phyloP scores from a whole-genome alignment of 2,888 invertebrate species.

The Drosophila greeni region DNA sequence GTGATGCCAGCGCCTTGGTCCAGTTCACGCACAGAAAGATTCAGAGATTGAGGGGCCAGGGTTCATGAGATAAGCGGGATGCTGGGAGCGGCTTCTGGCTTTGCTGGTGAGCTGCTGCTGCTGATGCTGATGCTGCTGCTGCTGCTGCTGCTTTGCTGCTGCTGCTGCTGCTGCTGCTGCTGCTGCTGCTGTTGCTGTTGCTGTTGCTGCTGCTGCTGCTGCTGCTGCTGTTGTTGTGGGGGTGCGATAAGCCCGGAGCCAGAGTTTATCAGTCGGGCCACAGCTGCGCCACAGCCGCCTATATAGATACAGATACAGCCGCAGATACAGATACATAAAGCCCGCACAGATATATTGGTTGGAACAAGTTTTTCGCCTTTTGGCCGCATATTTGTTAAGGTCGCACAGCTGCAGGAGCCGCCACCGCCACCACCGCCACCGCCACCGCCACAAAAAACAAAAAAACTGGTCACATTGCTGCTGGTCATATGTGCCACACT shows the following conservation, averaged over 20 bases:
- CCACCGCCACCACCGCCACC: neutral
- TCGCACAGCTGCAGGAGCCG: constrained; percentile 66
- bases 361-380: constrained; percentile 52
- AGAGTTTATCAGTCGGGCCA: constrained; percentile 61
- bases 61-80: constrained; percentile 70
- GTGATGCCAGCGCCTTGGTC: constrained; percentile 64
- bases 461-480: constrained; percentile 61
- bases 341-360: constrained; percentile 23
- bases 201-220: constrained; percentile 2
- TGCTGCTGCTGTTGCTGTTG: constrained; percentile 47
- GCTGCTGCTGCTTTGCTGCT: constrained; percentile 56
- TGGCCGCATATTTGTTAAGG: constrained; percentile 77
- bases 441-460: constrained; percentile 1
- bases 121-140: constrained; percentile 3
- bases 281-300: constrained; percentile 36
- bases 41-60: constrained; percentile 61
- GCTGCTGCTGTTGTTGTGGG: constrained; percentile 55
- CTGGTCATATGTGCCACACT: constrained; percentile 68
- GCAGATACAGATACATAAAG: constrained; percentile 57
- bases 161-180: neutral
- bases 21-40: constrained; percentile 65
- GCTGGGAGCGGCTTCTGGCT: constrained; percentile 31
- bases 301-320: constrained; percentile 49
- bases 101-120: constrained; percentile 14
- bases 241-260: constrained; percentile 66